Conservation (phyloP, 2,113 vertebrate species). For the Bostrychus sinensis region DNA sequence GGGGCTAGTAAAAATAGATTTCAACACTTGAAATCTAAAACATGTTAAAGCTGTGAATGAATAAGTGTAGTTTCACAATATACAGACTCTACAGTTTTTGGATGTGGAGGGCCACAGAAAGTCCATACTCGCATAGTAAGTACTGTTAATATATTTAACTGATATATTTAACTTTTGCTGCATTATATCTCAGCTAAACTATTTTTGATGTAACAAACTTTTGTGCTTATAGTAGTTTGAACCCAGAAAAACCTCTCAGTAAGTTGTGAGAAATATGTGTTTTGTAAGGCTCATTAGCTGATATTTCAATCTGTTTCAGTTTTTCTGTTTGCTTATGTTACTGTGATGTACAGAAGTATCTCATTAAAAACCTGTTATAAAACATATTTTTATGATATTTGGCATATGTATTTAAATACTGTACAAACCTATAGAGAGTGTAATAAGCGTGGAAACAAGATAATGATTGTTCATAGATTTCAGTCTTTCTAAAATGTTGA, state of each 20-base stretch:
- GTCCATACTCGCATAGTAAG: no score
- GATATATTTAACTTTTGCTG: no score
- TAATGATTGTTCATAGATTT: background rate
- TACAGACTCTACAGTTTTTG: background rate
- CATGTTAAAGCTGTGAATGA: background rate
- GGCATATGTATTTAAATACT: background rate
- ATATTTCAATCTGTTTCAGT: no score
- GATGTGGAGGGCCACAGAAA: background rate
- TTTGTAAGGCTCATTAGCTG: no score
- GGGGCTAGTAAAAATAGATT: slow-evolving; percentile 1
- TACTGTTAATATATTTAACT: no score
- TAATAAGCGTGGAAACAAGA: no score
- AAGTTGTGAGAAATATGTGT: background rate
- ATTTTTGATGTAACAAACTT: no score
- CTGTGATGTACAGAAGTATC: background rate
- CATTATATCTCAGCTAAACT: no score
- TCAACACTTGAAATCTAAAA: background rate
- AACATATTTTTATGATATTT: background rate
- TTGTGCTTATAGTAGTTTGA: background rate
- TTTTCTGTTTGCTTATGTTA: background rate
- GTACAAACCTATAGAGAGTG: no score
- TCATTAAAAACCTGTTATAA: background rate
- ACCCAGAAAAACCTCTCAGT: background rate
- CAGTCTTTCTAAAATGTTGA: background rate
- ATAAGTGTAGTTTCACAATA: background rate